Evolutionary conservation across 2,888 invertebrate genomes (phyloP), one percentile per base, ranked within the genome.

Genomic region (Ischnura elegans): DNA sequence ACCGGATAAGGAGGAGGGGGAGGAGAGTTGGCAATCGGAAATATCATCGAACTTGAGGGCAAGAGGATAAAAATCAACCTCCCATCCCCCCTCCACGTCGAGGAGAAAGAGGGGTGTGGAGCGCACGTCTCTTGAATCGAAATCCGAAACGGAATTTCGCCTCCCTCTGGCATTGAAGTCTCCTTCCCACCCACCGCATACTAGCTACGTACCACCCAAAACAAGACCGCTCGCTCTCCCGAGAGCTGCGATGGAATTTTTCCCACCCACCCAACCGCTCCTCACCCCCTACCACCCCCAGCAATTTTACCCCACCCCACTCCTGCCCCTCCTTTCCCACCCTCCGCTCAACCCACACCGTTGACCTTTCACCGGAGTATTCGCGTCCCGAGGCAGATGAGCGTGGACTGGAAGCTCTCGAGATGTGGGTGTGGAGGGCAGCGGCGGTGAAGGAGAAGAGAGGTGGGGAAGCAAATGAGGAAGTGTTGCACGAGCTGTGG

Each of bases 81-180:
- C 76, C 13, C n/a, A 13, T 5, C 47, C 5, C 47, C 13, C 13
- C 51, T 51, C 51, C 13, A 13, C 51, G 16, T 19, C 51, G 13
- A 2, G 8, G 51, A 19, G 51, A 51, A 51, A 19, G 51, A 51
- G 13, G 13, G 51, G 19, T 2, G 51, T 6, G 13, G 51, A 36
- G 76, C 76, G 76, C 76, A 76, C 76, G 76, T 76, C 76, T 76
- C 36, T 76, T 29, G 76, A 76, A 76, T 76, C 36, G 76, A 76
- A 76, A 76, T 76, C 76, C 76, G 76, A 76, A 76, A 76, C 76
- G 76, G 76, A 76, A 76, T 76, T 76, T 61, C n/a, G n/a, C 36
- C 13, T 25, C 76, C 36, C 36, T 25, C 61, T 61, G 76, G 76
- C 76, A 76, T 76, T 76, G 76, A 76, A 76, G 76, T 76, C 36